Percentiles rank a stretch among this genome's conserved stretches.
Conservation (phyloP, 2,888 invertebrate species). For the Merodon equestris region DNA sequence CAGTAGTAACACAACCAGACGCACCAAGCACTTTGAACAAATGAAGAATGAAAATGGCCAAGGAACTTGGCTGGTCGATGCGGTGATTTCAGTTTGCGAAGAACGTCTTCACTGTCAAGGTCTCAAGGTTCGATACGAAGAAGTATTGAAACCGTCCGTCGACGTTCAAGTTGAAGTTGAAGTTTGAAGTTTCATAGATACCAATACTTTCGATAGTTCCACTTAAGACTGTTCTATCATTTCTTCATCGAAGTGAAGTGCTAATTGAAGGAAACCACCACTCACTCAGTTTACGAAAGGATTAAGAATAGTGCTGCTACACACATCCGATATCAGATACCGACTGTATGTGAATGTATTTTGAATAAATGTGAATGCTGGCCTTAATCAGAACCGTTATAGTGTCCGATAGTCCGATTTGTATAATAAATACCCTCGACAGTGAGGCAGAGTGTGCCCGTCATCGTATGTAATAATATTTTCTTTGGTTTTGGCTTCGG, state of each 20-base stretch:
- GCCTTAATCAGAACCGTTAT: conserved; percentile 79
- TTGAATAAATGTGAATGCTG: conserved; percentile 75
- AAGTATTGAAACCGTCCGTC: neutral
- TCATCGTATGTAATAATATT: conserved; percentile 57
- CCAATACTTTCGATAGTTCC: no score
- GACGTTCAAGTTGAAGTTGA: conserved; percentile 25
- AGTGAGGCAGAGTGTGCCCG: conserved; percentile 15
- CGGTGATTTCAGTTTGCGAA: conserved; percentile 76
- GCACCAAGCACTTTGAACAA: conserved; percentile 44
- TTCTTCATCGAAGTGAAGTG: neutral
- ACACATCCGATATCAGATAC: neutral
- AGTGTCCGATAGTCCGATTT: conserved; percentile 68
- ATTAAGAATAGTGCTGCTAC: conserved; percentile 13
- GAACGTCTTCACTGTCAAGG: conserved; percentile 80
- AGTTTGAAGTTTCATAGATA: conserved; percentile 8
- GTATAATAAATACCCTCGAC: conserved; percentile 57
- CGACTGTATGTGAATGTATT: conserved; percentile 69
- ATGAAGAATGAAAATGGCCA: conserved; percentile 72
- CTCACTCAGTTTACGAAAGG: neutral
- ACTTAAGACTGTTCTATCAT: no score
- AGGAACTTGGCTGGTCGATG: conserved; percentile 73
- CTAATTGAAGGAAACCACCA: neutral
- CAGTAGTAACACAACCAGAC: conserved; percentile 33
- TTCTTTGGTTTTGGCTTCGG: conserved; percentile 20
- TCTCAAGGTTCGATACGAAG: conserved; percentile 75